Base-by-base conservation (phyloP, 2,113 vertebrate genomes). In the Petaurus breviceps region DNA sequence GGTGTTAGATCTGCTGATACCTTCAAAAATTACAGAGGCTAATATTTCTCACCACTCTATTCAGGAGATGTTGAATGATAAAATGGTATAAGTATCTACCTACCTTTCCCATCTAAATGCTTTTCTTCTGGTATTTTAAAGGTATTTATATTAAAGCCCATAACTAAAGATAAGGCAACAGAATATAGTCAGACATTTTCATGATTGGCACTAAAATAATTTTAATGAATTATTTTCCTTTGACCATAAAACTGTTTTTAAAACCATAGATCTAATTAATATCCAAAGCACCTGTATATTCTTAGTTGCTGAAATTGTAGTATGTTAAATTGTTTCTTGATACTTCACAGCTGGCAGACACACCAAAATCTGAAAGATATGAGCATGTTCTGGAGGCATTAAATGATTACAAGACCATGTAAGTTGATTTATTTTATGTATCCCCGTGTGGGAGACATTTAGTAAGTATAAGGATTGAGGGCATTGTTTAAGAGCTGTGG, bases 391-490 rank as follows among this genome's bases (percentile, higher is more conserved):
- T 99, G 97, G 99, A 99, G 98, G 99, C 99, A 95, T 99, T 99
- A 98, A 99, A 99, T 98, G 99, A 99, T 99, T 99, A 99, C 98
- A 99, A 99, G 97, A 99, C 99, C 98, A 99, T 99, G 99, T 99
- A 99, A 99, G 99, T 99, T 98, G 95, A 93, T 96, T 97, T 97
- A 90, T 95, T 97, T 98, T 97, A 94, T 97, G 92, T 97, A 97
- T 94, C 94, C 92, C 94, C 95, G 7, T 96, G 93, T 94, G 92
- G 96, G 97, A 97, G 94, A 84, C 57, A 96, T 93, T 95, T 97
- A 96, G 93, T 91, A 97, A 96, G 90, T 96, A 90, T 93, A 96
- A 97, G 94, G 51, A 96, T 92, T 94, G 90, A 95, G 92, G 25
- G 14, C 57, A 95, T 94, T 97, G 91, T 94, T 90, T 96, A 97